Base-by-base conservation (phyloP, 2,113 vertebrate genomes). In the Muntiacus reevesi region DNA sequence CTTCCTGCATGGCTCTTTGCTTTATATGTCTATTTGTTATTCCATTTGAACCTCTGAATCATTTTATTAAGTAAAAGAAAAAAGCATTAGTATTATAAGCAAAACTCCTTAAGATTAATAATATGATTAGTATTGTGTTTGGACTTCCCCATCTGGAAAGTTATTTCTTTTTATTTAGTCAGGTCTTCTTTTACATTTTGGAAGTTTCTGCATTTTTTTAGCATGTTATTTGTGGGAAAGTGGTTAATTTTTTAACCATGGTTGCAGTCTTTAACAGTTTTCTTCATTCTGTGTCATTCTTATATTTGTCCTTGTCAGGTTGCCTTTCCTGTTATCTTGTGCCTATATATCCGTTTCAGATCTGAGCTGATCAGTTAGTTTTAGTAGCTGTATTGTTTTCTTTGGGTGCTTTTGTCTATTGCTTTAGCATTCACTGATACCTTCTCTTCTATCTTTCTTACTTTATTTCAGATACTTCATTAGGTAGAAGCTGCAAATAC, bases 401-500 rank as follows among this genome's bases (percentile, higher is more conserved):
- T 95, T 81, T 74, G 19, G 45, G 27, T n/a, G 64, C 19, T 21
- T 86, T 88, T 94, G 59, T 82, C 16, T 81, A 64, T 4, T 82
- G n/a, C 40, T n/a, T 64, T 79, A 92, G 47, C 14, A 19, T 87
- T 71, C 62, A 50, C 50, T 90, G 45, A 40, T n/a, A 78, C 17
- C 40, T 52, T 85, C 8, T 87, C 21, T 95, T 91, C 14, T 7
- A 36, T 11, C 25, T 95, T 13, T 81, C 16, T n/a, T 84, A 36
- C 1, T 33, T 62, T 91, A 57, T 85, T 87, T 67, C 47, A 84
- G 21, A 60, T 83, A 83, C 3, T 94, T 60, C 87, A 17, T 85
- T 43, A 91, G 19, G 57, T 54, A 76, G 96, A 97, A 92, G 54
- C 40, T 92, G 33, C 47, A 9, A 94, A 82, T 89, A 92, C 71